Base-by-base conservation (phyloP, 2,888 invertebrate genomes). In the Drosophila anomalata region DNA sequence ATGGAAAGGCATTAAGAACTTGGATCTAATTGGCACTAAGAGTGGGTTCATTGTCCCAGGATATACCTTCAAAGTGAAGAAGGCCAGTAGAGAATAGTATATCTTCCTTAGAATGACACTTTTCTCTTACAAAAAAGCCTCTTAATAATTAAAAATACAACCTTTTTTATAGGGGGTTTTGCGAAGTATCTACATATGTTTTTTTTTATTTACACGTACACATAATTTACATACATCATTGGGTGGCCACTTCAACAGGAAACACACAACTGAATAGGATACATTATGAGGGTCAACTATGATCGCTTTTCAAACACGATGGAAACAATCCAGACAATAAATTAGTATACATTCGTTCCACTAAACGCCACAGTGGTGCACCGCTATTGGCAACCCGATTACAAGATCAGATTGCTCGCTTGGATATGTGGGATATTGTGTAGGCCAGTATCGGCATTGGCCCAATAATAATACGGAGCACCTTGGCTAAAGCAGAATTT, bases 381-480 rank as follows among this genome's bases (percentile, higher is more conserved):
- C 57, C 12, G 44, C 44, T 44, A 22, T 44, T 22, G 44, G 44
- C 44, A 20, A 47, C 17, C 48, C 59, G 73, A 78, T 90, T 84
- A 90, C 88, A 92, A 90, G 47, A 90, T 17, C 17, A 17, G 17
- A 17, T 17, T 90, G 89, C 93, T 93, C 7, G 96, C 96, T 77
- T 96, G 96, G 54, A 91, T 89, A 62, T 96, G 94, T 0, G 97
- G 97, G 86, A 97, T 96, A 82, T 95, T 94, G 79, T 94, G 94
- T 54, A 97, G 93, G 57, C 93, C 93, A 48, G 94, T 93, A 1
- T 93, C 93, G 1, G 94, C 93, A 47, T 93, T 92, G 31, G 92
- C 92, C 98, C 98, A 98, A 90, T 95, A 95, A 91, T 96, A 98
- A 75, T 91, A 91, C 0, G 98, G 98, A 2, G 98, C 97, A 6